A percentile compares a stretch with the other conserved stretches of the same genome.
Conservation (phyloP, 2,888 invertebrate genomes). For the Serripes groenlandicus region DNA sequence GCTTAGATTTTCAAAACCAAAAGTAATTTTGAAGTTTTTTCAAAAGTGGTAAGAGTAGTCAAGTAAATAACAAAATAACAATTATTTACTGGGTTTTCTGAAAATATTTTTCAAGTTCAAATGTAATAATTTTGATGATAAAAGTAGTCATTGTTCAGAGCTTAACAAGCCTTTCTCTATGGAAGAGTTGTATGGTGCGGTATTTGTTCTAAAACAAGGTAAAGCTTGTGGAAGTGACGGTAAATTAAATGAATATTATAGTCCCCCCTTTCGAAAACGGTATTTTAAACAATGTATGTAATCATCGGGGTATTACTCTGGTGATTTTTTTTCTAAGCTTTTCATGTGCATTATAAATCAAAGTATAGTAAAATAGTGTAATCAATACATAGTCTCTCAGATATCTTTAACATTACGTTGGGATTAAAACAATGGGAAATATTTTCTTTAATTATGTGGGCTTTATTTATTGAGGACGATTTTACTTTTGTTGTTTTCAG, state of each 20-base stretch:
- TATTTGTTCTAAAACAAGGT: conserved; percentile 1
- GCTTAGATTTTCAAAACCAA: conserved; percentile 13
- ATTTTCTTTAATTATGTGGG: background rate
- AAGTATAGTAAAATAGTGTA: background rate
- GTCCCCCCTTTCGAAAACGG: conserved; percentile 23
- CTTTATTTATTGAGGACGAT: conserved; percentile 20
- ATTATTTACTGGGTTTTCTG: background rate
- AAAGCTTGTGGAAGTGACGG: conserved; percentile 13
- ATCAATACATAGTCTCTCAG: conserved; percentile 17
- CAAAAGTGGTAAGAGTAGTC: background rate
- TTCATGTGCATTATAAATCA: conserved; percentile 31
- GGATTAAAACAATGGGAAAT: conserved; percentile 32
- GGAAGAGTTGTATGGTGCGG: background rate
- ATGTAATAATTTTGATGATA: conserved; percentile 16
- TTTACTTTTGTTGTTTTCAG: conserved; percentile 20
- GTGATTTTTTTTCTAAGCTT: conserved; percentile 22
- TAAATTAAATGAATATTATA: conserved; percentile 26
- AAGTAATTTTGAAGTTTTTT: conserved; percentile 22
- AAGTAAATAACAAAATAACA: background rate
- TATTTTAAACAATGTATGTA: conserved; percentile 4
- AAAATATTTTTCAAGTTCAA: no score
- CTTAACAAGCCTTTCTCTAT: conserved; percentile 13
- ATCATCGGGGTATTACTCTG: conserved; percentile 29
- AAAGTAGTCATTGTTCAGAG: conserved; percentile 6
- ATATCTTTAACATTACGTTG: conserved; percentile 15